phyloP scores from a whole-genome alignment of 1,140 invertebrate species.

The Drosophila rufa region DNA sequence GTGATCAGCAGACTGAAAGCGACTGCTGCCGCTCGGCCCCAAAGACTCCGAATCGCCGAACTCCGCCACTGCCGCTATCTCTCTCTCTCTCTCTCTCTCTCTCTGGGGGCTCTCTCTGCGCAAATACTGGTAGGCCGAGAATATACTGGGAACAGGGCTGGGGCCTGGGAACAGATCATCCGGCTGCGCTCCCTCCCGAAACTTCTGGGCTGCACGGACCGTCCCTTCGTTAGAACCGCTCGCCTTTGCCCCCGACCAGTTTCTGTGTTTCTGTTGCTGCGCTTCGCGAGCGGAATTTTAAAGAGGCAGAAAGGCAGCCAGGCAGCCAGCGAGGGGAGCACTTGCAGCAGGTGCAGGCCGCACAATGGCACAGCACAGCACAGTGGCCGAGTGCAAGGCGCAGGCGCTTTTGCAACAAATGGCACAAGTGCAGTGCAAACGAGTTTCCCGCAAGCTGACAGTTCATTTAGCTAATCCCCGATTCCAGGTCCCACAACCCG shows the following conservation, averaged over 20 bases:
- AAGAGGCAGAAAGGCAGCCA: slow-evolving; percentile 45
- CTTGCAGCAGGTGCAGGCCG: slow-evolving; percentile 59
- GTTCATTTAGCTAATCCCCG: slow-evolving; percentile 64
- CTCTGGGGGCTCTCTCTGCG: slow-evolving; percentile 3
- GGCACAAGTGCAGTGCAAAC: slow-evolving; percentile 62
- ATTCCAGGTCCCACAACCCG: slow-evolving; percentile 5
- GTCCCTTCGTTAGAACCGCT: slow-evolving; percentile 74
- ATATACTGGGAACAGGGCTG: slow-evolving; percentile 38
- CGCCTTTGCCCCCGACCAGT: slow-evolving; percentile 54
- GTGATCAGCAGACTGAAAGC: slow-evolving; percentile 45
- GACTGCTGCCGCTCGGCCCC: slow-evolving; percentile 24
- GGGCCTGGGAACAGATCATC: slow-evolving; percentile 3
- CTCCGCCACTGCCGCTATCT: slow-evolving; percentile 12
- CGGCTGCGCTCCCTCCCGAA: slow-evolving; percentile 50
- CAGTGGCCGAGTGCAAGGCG: slow-evolving; percentile 26
- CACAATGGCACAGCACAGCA: slow-evolving; percentile 3
- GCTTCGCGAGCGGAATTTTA: slow-evolving; percentile 71
- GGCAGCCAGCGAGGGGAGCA: slow-evolving; percentile 27
- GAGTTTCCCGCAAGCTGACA: slow-evolving; percentile 52
- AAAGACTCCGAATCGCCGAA: slow-evolving; percentile 36
- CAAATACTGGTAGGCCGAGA: slow-evolving; percentile 36
- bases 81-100: not conserved
- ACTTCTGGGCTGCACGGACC: slow-evolving; percentile 27
- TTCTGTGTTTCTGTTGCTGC: slow-evolving; percentile 62
- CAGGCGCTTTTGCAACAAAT: slow-evolving; percentile 74